These are phyloP conservation scores for Megalurothrips usitatus DNA, from an alignment of 2,888 invertebrate species.

Conservation along the genomic window DNA sequence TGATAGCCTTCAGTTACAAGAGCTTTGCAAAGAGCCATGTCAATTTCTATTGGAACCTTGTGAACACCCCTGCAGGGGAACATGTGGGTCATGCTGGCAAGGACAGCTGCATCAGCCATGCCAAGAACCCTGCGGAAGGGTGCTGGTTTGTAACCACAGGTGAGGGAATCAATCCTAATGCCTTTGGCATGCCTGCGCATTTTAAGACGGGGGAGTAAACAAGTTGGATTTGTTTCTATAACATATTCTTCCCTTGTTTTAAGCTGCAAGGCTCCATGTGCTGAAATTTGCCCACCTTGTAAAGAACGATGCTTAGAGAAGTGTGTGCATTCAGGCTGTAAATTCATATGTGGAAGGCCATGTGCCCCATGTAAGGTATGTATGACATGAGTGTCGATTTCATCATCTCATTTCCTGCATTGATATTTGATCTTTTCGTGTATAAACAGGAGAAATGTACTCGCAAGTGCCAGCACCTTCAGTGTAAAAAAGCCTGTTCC, in stretches of 20 bases:
- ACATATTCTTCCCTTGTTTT: no score
- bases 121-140: conserved; percentile 28
- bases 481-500: background rate
- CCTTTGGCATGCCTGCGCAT: background rate
- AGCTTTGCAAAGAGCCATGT: background rate
- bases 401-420: background rate
- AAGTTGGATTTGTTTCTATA: no score
- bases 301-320: background rate
- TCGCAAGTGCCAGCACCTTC: background rate
- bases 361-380: background rate
- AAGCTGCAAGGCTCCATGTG: background rate
- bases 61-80: background rate
- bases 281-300: background rate
- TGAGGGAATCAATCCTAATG: background rate
- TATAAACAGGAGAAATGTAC: background rate
- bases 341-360: background rate
- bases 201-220: no score
- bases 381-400: background rate
- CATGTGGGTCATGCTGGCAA: background rate
- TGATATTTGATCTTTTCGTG: background rate
- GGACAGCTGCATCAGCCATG: background rate
- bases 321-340: background rate
- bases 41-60: background rate
- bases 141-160: conserved; percentile 42
- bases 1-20: background rate